These are phyloP conservation scores for Drosophila micromelanica DNA, from an alignment of 1,140 invertebrate species.

Conservation along the genomic window DNA sequence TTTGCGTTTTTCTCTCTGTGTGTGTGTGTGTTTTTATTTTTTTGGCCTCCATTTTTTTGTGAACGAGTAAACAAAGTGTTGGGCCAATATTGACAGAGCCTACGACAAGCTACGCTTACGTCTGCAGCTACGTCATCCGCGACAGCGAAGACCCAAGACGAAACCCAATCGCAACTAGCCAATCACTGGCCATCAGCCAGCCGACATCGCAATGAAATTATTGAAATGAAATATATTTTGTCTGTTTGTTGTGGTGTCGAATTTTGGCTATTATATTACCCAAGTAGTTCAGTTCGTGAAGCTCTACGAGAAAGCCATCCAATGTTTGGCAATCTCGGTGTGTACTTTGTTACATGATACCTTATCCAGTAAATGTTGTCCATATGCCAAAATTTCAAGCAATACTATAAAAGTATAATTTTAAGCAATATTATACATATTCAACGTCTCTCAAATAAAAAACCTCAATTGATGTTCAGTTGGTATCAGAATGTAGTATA, in stretches of 20 bases:
- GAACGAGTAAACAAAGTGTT: constrained; percentile 67
- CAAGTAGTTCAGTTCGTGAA: constrained; percentile 25
- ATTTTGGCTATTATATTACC: constrained; percentile 61
- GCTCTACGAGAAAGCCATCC: constrained; percentile 6
- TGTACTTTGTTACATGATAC: constrained; percentile 38
- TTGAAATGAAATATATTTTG: constrained; percentile 61
- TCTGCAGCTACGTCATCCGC: constrained; percentile 35
- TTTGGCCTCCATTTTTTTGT: constrained; percentile 21
- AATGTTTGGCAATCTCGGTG: constrained; percentile 41
- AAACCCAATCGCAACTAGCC: constrained; percentile 19
- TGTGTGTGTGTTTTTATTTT: constrained; percentile 39
- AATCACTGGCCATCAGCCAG: constrained; percentile 31
- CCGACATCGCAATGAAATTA: constrained; percentile 54
- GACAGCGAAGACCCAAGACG: constrained; percentile 7
- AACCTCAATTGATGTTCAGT: no score
- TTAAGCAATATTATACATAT: no score
- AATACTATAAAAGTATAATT: background rate
- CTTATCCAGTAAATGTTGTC: constrained; percentile 1
- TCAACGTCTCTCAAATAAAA: no score
- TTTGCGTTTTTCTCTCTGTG: constrained; percentile 20
- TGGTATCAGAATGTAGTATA: no score
- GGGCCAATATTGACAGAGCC: constrained; percentile 66
- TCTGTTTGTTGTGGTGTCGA: constrained; percentile 62
- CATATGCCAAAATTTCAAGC: constrained; percentile 22
- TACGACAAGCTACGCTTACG: constrained; percentile 52